Evolutionary conservation across 30 jellyfish, hydroid and myxozoan species (phyloP).

Genomic region (Pseudorhiza aurosa): DNA sequence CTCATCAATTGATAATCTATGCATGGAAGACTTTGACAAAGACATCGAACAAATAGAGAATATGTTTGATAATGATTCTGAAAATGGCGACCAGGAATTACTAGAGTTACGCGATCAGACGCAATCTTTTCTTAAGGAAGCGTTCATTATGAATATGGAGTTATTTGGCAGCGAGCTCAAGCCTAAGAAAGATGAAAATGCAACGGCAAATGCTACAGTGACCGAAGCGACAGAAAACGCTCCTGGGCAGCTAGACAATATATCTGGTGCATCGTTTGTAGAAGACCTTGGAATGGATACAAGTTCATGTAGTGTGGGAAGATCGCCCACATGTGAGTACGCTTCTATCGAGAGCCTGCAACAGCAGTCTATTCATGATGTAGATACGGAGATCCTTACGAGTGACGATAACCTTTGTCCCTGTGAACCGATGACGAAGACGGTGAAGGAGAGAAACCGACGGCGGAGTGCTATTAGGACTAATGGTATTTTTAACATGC

Average conservation of each 20-base stretch:
- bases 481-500: background rate
- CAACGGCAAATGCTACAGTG: background rate
- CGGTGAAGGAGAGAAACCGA: background rate
- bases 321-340: background rate
- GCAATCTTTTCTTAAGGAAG: background rate
- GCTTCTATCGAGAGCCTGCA: background rate
- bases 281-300: conserved; percentile 41
- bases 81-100: background rate
- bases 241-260: background rate
- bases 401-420: background rate
- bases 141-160: conserved; percentile 14
- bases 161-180: background rate
- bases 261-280: background rate
- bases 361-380: too few species aligned
- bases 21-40: conserved; percentile 43
- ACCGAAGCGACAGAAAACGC: background rate
- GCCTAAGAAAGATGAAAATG: background rate
- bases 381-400: background rate
- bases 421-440: background rate
- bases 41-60: background rate
- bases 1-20: conserved; percentile 15
- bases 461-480: background rate
- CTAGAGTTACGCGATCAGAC: background rate
- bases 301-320: conserved; percentile 1
- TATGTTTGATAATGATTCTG: background rate